Percentiles rank a stretch among this genome's conserved stretches.
These are phyloP conservation scores for Podiceps cristatus DNA, from an alignment of 2,113 vertebrate species.

Conservation along the genomic window DNA sequence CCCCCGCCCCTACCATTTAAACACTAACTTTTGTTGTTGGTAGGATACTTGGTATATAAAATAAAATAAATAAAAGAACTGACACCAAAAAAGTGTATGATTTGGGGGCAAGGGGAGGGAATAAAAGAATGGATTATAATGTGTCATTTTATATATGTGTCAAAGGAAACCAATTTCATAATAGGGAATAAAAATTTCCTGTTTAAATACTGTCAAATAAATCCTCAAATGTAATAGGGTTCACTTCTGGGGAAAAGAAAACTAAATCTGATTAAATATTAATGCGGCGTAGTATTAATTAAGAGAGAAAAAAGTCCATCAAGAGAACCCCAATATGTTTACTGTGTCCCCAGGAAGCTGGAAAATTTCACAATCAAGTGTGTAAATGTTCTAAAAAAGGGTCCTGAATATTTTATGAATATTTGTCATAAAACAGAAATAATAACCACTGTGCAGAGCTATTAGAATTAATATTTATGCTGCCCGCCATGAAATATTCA, in stretches of 20 bases:
- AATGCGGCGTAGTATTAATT: constrained; percentile 77
- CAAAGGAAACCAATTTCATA: constrained; percentile 50
- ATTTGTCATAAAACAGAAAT: constrained; percentile 96
- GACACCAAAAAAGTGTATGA: not conserved
- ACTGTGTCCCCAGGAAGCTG: constrained; percentile 79
- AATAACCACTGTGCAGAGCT: constrained; percentile 98
- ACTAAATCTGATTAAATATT: constrained; percentile 79
- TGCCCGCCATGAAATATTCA: constrained; percentile 98
- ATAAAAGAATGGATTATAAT: constrained; percentile 57
- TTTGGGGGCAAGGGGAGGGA: constrained; percentile 47
- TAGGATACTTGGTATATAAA: not conserved
- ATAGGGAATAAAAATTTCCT: constrained; percentile 69
- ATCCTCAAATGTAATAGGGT: constrained; percentile 64
- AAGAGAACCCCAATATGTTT: constrained; percentile 84
- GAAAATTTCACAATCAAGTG: constrained; percentile 83
- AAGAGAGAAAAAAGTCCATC: constrained; percentile 78
- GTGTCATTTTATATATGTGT: constrained; percentile 52
- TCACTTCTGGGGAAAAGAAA: constrained; percentile 70
- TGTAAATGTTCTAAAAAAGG: constrained; percentile 88
- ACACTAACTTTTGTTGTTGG: not conserved
- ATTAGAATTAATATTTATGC: constrained; percentile 99
- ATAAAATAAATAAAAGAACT: constrained; percentile 1
- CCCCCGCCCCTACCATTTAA: not conserved
- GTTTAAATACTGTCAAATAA: constrained; percentile 71
- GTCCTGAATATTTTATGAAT: constrained; percentile 96